A percentile compares a stretch with the other conserved stretches of the same genome.
Evolutionary conservation across 2,888 invertebrate species (phyloP).

Genomic region (Ectemnius continuus): DNA sequence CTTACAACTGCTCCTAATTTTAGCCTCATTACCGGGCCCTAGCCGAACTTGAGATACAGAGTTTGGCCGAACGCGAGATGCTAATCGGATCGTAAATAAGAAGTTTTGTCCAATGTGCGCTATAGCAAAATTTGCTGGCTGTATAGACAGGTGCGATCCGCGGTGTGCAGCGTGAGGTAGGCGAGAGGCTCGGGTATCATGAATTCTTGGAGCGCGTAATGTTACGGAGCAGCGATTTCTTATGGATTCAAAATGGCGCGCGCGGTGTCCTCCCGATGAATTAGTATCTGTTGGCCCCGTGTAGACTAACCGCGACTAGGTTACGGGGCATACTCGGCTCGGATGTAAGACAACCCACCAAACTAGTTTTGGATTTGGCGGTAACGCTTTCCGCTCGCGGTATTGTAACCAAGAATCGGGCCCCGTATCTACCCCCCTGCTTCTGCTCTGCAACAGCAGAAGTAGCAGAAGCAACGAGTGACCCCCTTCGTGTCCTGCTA

Average conservation of each 20-base stretch:
- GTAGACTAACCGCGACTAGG: slow-evolving; percentile 52
- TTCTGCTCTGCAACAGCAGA: slow-evolving; percentile 22
- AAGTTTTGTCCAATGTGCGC: too few species aligned
- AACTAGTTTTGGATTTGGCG: slow-evolving; percentile 68
- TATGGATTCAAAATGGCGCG: slow-evolving; percentile 17
- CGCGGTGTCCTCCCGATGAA: slow-evolving; percentile 15
- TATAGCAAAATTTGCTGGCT: too few species aligned
- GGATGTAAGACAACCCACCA: slow-evolving; percentile 68
- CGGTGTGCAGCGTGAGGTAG: too few species aligned
- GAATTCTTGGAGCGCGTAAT: background rate
- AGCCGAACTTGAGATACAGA: background rate
- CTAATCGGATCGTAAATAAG: too few species aligned
- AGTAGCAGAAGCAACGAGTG: slow-evolving; percentile 49
- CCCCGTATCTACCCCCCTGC: slow-evolving; percentile 47
- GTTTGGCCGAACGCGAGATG: too few species aligned
- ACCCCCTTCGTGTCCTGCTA: slow-evolving; percentile 48
- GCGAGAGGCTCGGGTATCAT: background rate
- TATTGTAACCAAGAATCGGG: slow-evolving; percentile 65
- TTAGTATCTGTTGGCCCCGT: slow-evolving; percentile 31
- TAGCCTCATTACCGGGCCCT: background rate
- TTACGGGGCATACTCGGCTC: slow-evolving; percentile 46
- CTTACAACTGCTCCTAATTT: background rate
- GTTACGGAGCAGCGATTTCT: background rate
- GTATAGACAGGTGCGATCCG: too few species aligned
- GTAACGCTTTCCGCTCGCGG: slow-evolving; percentile 57